Percentiles rank a stretch among this genome's conserved stretches.
Conservation (phyloP, 64 coral and sea anemone genomes). For the Porites lutea region DNA sequence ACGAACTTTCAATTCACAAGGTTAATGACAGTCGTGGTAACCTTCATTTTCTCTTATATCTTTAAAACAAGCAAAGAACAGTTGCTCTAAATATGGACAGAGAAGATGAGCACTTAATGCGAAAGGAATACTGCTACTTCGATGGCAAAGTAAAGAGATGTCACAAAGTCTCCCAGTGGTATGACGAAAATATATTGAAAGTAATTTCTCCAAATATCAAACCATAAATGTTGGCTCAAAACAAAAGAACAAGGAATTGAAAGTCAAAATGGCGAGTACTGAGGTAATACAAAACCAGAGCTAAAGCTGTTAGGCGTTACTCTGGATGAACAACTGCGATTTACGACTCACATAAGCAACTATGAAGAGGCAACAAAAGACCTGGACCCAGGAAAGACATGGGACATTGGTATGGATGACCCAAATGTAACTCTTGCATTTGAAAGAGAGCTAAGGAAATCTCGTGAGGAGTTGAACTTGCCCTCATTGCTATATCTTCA, state of each 20-base stretch:
- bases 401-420: conserved; percentile 79
- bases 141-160: conserved; percentile 13
- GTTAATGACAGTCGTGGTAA: conserved; percentile 4
- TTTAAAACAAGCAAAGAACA: neutral
- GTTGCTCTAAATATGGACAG: neutral
- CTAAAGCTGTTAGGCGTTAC: no score
- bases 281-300: no score
- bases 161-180: neutral
- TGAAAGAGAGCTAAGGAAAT: neutral
- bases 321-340: no score
- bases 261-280: no score
- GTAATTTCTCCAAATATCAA: no score
- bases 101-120: neutral
- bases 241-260: no score
- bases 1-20: neutral
- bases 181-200: no score
- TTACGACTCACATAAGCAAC: neutral
- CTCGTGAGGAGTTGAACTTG: conserved; percentile 54
- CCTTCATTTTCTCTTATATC: neutral
- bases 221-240: no score
- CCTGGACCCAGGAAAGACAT: conserved; percentile 58
- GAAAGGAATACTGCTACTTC: neutral
- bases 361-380: conserved; percentile 72
- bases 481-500: conserved; percentile 49
- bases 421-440: conserved; percentile 78